A percentile compares a stretch with the other conserved stretches of the same genome.
Evolutionary conservation across 2,797 vertebrate genomes (phyloP).

Genomic region (Helarctos malayanus): DNA sequence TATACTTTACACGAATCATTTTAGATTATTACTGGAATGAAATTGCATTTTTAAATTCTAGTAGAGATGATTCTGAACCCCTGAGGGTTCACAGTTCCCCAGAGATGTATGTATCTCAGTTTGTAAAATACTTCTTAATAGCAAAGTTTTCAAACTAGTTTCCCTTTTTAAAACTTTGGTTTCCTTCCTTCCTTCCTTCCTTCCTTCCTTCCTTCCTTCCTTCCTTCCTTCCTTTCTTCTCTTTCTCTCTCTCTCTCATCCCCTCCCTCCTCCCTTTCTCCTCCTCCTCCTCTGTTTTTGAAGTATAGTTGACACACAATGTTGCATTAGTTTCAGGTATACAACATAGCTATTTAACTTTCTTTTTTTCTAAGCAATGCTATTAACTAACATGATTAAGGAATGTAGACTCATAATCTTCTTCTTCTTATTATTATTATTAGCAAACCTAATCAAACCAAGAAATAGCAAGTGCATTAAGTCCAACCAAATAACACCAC

Average conservation of each 20-base stretch:
- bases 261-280: no score
- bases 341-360: neutral
- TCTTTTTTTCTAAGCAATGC: neutral
- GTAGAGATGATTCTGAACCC: neutral
- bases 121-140: neutral
- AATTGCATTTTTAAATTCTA: neutral
- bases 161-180: neutral
- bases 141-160: neutral
- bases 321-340: neutral
- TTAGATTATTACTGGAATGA: neutral
- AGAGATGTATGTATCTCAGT: neutral
- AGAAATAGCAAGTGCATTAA: neutral
- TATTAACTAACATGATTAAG: neutral
- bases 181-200: neutral
- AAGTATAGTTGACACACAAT: neutral
- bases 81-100: neutral
- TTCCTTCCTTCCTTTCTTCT: neutral
- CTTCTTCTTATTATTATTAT: neutral
- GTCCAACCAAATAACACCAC: neutral
- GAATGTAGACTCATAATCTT: neutral
- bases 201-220: neutral
- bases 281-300: no score
- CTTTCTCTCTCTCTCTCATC: no score
- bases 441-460: neutral
- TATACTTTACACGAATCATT: neutral